These are phyloP conservation scores for Periophthalmus magnuspinnatus DNA, from an alignment of 2,797 vertebrate species.

Conservation along the genomic window DNA sequence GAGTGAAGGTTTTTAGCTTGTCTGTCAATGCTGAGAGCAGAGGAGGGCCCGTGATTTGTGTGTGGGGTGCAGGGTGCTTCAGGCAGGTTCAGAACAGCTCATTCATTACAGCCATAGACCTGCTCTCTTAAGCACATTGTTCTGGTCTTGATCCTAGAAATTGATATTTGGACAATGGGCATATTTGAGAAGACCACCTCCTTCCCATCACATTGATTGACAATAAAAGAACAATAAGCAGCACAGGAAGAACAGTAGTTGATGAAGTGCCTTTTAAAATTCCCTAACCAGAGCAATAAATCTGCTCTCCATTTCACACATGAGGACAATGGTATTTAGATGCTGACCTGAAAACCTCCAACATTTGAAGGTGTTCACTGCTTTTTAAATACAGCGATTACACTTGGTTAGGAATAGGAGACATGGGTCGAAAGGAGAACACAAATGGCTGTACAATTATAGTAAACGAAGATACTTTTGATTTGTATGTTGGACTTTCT, in stretches of 20 bases:
- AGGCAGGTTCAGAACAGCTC: constrained; percentile 41
- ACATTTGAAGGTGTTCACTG: constrained; percentile 10
- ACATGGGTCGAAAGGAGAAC: neutral
- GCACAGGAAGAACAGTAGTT: constrained; percentile 29
- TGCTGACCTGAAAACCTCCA: constrained; percentile 29
- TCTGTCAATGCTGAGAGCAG: constrained; percentile 24
- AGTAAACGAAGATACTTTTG: neutral
- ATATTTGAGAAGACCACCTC: constrained; percentile 56
- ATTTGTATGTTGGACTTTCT: neutral
- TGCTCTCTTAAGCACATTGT: constrained; percentile 21
- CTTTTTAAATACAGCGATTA: neutral
- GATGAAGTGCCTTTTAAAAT: constrained; percentile 54
- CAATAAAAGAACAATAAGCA: constrained; percentile 63
- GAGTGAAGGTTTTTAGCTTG: constrained; percentile 34
- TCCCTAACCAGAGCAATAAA: constrained; percentile 55
- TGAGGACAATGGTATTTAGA: constrained; percentile 42
- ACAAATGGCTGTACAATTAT: neutral
- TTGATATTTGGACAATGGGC: constrained; percentile 54
- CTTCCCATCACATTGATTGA: constrained; percentile 60
- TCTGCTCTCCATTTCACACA: constrained; percentile 56
- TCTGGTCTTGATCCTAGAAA: constrained; percentile 42
- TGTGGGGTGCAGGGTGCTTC: constrained; percentile 36
- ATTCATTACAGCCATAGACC: constrained; percentile 39
- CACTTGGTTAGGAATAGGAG: neutral
- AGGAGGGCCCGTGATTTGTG: constrained; percentile 61